Evolutionary conservation across 2,797 vertebrate genomes (phyloP), one percentile per base, ranked within the genome.

Genomic region (Oreochromis mossambicus): DNA sequence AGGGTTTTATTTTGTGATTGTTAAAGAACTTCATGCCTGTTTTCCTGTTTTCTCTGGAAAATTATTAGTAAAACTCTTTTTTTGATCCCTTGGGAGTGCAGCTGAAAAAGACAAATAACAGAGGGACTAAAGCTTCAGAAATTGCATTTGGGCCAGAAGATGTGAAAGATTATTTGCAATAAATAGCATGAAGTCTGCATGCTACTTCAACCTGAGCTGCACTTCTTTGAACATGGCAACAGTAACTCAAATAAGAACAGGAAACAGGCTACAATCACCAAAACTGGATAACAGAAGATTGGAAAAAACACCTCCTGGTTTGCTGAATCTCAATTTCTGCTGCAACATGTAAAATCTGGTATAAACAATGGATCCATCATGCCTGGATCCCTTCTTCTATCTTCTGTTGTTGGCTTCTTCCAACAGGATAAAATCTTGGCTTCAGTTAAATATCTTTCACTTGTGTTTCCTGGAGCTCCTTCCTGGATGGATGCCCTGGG

Each of bases 1-100:
- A 19, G 46, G 6, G 1, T 75, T 32, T 75, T 13, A 32, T 32
- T 75, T 75, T 50, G 15, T n/a, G 43, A 32, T n/a, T 50, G 1
- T 32, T 11, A 61, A 48, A 29, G 9, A 48, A 73, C 14, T 26
- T 24, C 6, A 10, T 41, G 36, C 63, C 9, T 1, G 0, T 63
- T 43, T 43, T 38, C 3, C 43, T 48, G 14, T 15, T 24, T 43
- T 36, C 1, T 15, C 5, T n/a, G 41, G 63, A 43, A 68, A 68
- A 26, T 68, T 43, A 68, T 17, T 43, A 68, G 21, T 68, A 43
- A 43, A 68, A 41, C 12, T 66, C 4, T 2, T 51, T 11, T 29
- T 29, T 29, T 8, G 0, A 36, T 66, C 0, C 7, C 61, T 66
- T 66, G 32, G 36, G 0, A 3, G 21, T 43, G 21, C 63, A 43